A percentile compares a stretch with the other conserved stretches of the same genome.
phyloP scores from a whole-genome alignment of 92 coral and sea anemone genomes.

The Galaxea fascicularis region DNA sequence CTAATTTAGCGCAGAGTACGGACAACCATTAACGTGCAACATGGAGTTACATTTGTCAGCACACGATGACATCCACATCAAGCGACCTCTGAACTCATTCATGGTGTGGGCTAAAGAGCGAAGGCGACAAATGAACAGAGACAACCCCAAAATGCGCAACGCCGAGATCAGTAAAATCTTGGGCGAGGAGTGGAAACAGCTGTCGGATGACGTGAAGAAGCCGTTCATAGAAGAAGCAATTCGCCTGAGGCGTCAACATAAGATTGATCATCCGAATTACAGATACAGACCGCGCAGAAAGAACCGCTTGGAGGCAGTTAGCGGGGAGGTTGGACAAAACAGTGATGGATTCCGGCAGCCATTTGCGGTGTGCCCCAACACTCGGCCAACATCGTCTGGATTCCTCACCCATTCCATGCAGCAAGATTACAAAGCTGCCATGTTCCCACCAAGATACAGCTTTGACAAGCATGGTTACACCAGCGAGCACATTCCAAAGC shows the following conservation, averaged over 20 bases:
- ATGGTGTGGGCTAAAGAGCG: constrained; percentile 95
- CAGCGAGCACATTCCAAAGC: constrained; percentile 36
- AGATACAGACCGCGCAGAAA: constrained; percentile 90
- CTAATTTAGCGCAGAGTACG: constrained; percentile 11
- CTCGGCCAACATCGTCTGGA: constrained; percentile 36
- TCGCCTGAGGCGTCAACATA: constrained; percentile 84
- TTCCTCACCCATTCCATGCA: constrained; percentile 41
- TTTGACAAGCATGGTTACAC: constrained; percentile 24
- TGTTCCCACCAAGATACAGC: constrained; percentile 33
- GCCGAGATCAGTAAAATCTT: constrained; percentile 92
- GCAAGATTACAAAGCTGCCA: constrained; percentile 41
- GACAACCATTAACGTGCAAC: neutral
- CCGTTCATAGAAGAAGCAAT: constrained; percentile 89
- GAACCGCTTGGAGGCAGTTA: constrained; percentile 59
- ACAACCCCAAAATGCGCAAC: constrained; percentile 94
- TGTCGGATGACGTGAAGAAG: constrained; percentile 79
- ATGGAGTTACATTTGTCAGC: constrained; percentile 34
- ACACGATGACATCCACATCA: constrained; percentile 74
- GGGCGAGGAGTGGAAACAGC: constrained; percentile 90
- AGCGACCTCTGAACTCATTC: constrained; percentile 89
- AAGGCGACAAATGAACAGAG: constrained; percentile 80
- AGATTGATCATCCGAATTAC: constrained; percentile 88
- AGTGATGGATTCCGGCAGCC: constrained; percentile 25
- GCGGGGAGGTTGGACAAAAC: constrained; percentile 1
- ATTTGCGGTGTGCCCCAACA: constrained; percentile 45